Evolutionary conservation across 1,140 invertebrate species (phyloP).

Genomic region (Coboldia fuscipes): DNA sequence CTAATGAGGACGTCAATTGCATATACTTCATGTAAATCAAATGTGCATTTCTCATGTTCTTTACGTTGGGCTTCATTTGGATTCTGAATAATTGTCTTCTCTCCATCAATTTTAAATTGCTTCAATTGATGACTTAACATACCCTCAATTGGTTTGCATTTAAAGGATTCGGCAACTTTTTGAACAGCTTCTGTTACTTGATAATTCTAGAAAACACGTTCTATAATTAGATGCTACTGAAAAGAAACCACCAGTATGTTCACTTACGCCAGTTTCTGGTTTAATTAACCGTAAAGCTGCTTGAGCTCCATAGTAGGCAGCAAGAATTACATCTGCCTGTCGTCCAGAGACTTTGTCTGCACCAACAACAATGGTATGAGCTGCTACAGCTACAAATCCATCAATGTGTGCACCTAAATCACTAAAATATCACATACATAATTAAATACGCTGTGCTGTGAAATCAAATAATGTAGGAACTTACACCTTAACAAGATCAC

Average conservation of each 20-base stretch:
- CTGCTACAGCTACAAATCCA: conserved; percentile 96
- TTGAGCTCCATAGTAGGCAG: conserved; percentile 87
- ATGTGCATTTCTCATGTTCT: conserved; percentile 91
- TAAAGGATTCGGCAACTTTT: conserved; percentile 77
- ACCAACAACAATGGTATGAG: conserved; percentile 85
- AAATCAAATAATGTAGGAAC: conserved; percentile 14
- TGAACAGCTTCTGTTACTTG: conserved; percentile 82
- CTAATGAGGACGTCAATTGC: conserved; percentile 94
- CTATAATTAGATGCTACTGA: neutral
- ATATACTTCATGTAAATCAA: conserved; percentile 96
- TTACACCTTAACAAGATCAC: conserved; percentile 96
- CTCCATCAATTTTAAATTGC: conserved; percentile 92
- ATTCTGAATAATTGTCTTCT: conserved; percentile 97
- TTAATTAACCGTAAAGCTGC: conserved; percentile 81
- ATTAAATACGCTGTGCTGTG: neutral
- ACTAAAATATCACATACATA: conserved; percentile 28
- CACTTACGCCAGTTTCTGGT: conserved; percentile 65
- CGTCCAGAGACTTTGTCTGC: conserved; percentile 60
- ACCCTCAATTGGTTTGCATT: conserved; percentile 95
- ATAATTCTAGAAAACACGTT: conserved; percentile 52
- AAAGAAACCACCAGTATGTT: neutral
- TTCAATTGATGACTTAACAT: conserved; percentile 97
- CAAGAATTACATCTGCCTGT: conserved; percentile 87
- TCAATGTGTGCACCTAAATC: conserved; percentile 96
- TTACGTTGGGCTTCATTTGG: conserved; percentile 93